Percentiles rank a stretch among this genome's conserved stretches.
Conservation (phyloP, 2,113 vertebrate genomes). For the Ctenomys sociabilis region DNA sequence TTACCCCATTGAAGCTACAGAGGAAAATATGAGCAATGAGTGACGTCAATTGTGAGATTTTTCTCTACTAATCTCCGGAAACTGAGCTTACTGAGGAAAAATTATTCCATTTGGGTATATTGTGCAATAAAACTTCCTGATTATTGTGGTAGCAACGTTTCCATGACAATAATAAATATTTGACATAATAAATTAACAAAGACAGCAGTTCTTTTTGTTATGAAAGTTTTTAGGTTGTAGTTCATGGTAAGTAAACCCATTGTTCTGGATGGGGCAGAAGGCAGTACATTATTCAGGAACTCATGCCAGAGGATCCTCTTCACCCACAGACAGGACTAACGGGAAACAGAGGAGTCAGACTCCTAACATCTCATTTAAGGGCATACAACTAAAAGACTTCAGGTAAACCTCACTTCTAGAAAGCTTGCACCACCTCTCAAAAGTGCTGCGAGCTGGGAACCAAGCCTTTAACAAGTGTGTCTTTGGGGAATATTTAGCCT, state of each 20-base stretch:
- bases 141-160: background rate
- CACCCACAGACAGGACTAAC: background rate
- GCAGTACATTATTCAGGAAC: background rate
- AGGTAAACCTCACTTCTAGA: background rate
- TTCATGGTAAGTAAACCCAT: background rate
- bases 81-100: background rate
- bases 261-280: background rate
- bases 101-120: background rate
- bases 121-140: slow-evolving; percentile 15
- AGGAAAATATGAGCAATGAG: background rate
- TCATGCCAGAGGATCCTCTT: background rate
- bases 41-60: slow-evolving; percentile 2
- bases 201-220: background rate
- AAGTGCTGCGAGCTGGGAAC: background rate
- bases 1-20: background rate
- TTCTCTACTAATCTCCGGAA: background rate
- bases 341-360: background rate
- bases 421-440: background rate
- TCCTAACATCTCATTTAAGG: background rate
- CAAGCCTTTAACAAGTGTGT: background rate
- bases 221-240: background rate
- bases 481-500: background rate
- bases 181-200: background rate
- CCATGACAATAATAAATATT: background rate
- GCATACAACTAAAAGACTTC: background rate